Evolutionary conservation across 2,797 vertebrate genomes (phyloP).

Genomic region (Thaleichthys pacificus): DNA sequence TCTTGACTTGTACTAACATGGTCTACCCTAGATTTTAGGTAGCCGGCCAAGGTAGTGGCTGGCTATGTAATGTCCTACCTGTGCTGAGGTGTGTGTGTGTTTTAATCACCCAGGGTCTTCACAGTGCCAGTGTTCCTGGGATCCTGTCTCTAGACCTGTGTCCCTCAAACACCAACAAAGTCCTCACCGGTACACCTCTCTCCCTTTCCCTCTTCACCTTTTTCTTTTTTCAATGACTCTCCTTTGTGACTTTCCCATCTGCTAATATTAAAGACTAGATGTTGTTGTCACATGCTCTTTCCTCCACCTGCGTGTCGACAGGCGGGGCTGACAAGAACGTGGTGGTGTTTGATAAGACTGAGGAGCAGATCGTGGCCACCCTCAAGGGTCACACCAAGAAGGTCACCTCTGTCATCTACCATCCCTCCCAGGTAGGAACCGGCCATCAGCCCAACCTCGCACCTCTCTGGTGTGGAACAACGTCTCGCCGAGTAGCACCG

Average conservation of each 20-base stretch:
- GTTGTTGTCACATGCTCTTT: background rate
- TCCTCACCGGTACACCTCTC: conserved; percentile 86
- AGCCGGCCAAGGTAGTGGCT: too few relatives aligned
- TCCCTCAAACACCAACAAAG: conserved; percentile 96
- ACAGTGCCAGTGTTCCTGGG: conserved; percentile 96
- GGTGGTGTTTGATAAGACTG: conserved; percentile 94
- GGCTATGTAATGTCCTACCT: too few relatives aligned
- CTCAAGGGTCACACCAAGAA: conserved; percentile 99
- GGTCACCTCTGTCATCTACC: conserved; percentile 96
- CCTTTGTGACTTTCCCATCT: too few relatives aligned
- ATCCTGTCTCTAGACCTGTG: conserved; percentile 95
- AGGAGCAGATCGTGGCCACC: conserved; percentile 95
- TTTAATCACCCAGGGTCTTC: conserved; percentile 81
- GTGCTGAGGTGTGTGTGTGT: too few relatives aligned
- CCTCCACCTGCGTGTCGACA: conserved; percentile 41
- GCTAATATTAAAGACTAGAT: too few relatives aligned
- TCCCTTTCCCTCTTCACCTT: background rate
- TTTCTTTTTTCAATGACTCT: background rate
- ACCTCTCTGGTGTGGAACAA: background rate
- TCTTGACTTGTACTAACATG: too few relatives aligned
- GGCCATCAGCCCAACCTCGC: too few relatives aligned
- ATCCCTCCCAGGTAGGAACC: conserved; percentile 85
- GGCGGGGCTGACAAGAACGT: conserved; percentile 98
- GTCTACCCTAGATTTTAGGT: too few relatives aligned
- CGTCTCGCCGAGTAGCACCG: too few relatives aligned